Conservation (phyloP, 2,113 vertebrate species). For the Tyto alba region DNA sequence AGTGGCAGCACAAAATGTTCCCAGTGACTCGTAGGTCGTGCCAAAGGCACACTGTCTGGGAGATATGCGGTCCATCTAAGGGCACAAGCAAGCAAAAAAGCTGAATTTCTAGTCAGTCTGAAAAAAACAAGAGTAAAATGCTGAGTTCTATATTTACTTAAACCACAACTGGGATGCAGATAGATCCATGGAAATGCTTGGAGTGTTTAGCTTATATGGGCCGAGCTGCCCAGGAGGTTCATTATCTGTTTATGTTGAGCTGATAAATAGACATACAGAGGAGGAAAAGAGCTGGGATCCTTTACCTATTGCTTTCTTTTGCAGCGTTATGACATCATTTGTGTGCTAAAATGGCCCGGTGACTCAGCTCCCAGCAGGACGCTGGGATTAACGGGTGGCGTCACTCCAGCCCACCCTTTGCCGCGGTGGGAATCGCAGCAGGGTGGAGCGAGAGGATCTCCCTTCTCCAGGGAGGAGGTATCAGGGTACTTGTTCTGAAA, state of each 20-base stretch:
- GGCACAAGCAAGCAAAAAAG: not conserved
- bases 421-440: not conserved
- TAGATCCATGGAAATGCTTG: not conserved
- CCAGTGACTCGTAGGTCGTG: rapidly evolving
- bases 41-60: not conserved
- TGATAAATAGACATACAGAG: not conserved
- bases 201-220: not conserved
- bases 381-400: not conserved
- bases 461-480: rapidly evolving
- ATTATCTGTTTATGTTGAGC: not conserved
- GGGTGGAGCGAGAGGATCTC: not conserved
- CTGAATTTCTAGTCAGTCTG: not conserved
- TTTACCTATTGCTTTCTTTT: not conserved
- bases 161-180: not conserved
- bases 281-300: not conserved
- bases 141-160: not conserved
- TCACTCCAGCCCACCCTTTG: not conserved
- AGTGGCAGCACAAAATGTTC: not conserved
- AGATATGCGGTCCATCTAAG: not conserved
- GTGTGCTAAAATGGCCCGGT: not conserved
- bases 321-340: not conserved
- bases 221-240: not conserved
- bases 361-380: conserved; percentile 25
- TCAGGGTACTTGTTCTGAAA: not conserved
- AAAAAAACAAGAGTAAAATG: not conserved